Evolutionary conservation across 2,888 invertebrate genomes (phyloP), one percentile per base, ranked within the genome.

Genomic region (Leptinotarsa tumamoca): DNA sequence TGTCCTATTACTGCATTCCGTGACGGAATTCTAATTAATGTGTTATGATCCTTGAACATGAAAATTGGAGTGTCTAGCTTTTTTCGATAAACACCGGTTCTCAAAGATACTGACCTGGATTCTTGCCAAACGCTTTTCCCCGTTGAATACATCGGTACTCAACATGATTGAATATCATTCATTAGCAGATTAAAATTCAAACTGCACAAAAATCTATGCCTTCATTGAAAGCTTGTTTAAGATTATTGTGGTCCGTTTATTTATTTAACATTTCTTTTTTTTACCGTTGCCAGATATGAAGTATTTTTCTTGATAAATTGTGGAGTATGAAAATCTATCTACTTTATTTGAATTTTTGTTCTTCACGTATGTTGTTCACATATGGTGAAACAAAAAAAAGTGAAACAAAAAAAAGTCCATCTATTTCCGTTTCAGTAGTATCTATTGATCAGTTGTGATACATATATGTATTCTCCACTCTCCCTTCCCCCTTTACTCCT

Each of bases 101-200:
- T 61, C 61, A 50, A 61, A 56, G 43, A 50, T 71, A 49, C 23
- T 61, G 71, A 61, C 71, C 71, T 71, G 71, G 71, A 52, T 23
- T 33, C n/a, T 43, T 71, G 71, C 71, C 71, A 71, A 23, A 50
- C 18, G 21, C 50, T 51, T 21, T 61, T 71, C 14, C 7, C 23
- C 50, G 49, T 61, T 54, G 17, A 56, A 71, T 17, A 70, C 33
- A 49, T 58, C 5, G 21, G 61, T 71, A 71, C 71, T 71, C 50
- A 50, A 49, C 61, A 21, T 70, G 71, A 71, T 71, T 71, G 63
- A 61, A 61, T 71, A 61, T n/a, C 43, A 54, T 63, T 71, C 63
- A 63, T 63, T 63, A 33, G 33, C 33, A 63, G 63, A 63, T 63
- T 63, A 43, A 43, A 63, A 43, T 13, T 43, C n/a, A 33, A 7